These are phyloP conservation scores for Erpornis zantholeuca DNA, from an alignment of 2,113 vertebrate species.

Conservation along the genomic window DNA sequence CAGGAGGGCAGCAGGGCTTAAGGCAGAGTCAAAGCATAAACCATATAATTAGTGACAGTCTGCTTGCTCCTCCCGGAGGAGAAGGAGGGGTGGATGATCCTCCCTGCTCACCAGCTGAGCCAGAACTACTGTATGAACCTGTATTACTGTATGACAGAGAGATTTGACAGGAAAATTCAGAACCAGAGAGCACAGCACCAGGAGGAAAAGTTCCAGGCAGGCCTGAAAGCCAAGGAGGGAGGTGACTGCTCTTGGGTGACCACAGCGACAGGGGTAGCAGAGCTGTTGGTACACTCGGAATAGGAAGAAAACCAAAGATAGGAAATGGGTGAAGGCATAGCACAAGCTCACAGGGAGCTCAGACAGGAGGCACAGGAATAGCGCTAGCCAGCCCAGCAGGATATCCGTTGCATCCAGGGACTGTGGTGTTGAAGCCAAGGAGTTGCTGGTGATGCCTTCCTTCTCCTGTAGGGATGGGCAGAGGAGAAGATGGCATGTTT, in stretches of 20 bases:
- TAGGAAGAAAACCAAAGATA: neutral
- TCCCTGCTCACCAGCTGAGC: neutral
- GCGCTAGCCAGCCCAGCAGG: too few relatives aligned
- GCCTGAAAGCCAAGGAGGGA: neutral
- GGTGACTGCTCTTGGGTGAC: neutral
- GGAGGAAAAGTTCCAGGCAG: neutral
- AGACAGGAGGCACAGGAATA: neutral
- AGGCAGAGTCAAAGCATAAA: neutral
- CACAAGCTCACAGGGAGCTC: neutral
- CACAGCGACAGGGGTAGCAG: rapidly evolving
- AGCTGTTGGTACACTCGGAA: neutral
- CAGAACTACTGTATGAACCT: neutral
- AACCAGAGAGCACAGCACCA: neutral
- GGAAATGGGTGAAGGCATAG: neutral
- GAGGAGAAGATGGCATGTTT: neutral
- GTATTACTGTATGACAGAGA: neutral
- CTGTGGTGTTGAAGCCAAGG: neutral
- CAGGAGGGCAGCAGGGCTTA: neutral
- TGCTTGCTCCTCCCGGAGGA: neutral
- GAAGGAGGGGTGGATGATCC: neutral
- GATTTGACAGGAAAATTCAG: neutral
- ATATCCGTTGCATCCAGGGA: neutral
- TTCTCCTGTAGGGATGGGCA: neutral
- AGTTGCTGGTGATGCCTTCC: neutral
- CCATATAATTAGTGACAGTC: neutral